phyloP scores from a whole-genome alignment of 2,888 invertebrate species.

The Eupeodes latifasciatus region DNA sequence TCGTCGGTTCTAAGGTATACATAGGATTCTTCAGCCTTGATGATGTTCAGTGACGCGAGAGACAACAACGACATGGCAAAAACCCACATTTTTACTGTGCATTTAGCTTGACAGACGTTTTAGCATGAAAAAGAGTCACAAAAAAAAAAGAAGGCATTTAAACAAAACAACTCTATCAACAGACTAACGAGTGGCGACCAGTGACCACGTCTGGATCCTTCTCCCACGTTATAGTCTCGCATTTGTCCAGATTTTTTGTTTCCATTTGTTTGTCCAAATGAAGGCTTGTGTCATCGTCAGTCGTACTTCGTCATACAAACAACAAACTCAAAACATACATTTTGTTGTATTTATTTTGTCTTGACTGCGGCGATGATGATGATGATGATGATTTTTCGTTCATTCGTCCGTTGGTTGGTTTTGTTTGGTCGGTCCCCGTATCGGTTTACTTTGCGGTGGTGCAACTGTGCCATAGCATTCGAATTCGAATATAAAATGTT shows the following conservation, averaged over 20 bases:
- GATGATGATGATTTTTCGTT: slow-evolving; percentile 48
- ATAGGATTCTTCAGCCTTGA: neutral
- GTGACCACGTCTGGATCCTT: slow-evolving; percentile 59
- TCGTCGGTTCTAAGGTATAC: neutral
- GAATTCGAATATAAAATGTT: slow-evolving; percentile 68
- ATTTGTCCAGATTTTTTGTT: slow-evolving; percentile 47
- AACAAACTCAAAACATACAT: slow-evolving; percentile 21
- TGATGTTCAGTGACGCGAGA: neutral
- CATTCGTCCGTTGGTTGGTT: neutral
- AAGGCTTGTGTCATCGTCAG: slow-evolving; percentile 24
- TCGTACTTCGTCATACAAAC: slow-evolving; percentile 25
- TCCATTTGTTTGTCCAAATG: neutral
- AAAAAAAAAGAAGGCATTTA: slow-evolving; percentile 15
- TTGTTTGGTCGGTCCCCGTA: neutral
- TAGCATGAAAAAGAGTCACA: slow-evolving; percentile 25
- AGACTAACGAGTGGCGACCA: slow-evolving; percentile 56
- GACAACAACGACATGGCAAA: neutral
- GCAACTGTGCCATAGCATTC: slow-evolving; percentile 33
- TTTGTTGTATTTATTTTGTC: slow-evolving; percentile 37
- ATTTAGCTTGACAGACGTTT: slow-evolving; percentile 46
- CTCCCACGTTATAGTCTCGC: slow-evolving; percentile 60
- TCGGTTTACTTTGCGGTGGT: slow-evolving; percentile 30
- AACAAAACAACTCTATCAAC: slow-evolving; percentile 66
- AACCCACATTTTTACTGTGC: slow-evolving; percentile 54
- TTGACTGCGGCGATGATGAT: slow-evolving; percentile 39